A percentile compares a stretch with the other conserved stretches of the same genome.
Conservation (phyloP, 2,113 vertebrate species). For the Brachyhypopomus occidentalis region DNA sequence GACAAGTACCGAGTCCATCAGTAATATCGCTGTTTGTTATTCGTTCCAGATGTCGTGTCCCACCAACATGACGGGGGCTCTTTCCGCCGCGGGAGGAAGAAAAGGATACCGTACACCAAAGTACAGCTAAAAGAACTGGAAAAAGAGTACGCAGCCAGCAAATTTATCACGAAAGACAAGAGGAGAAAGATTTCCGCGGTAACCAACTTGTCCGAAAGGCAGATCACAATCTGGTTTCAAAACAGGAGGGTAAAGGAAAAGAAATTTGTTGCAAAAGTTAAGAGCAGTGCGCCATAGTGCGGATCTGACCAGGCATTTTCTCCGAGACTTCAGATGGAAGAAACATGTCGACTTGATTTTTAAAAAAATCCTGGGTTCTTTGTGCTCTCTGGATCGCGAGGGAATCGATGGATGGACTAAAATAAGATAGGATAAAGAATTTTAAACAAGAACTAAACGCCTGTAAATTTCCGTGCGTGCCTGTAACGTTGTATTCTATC, state of each 20-base stretch:
- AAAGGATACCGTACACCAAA: conserved; percentile 92
- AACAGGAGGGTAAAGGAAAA: conserved; percentile 94
- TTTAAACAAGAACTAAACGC: conserved; percentile 47
- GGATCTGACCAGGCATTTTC: not conserved
- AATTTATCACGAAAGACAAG: conserved; percentile 97
- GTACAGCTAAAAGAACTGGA: conserved; percentile 91
- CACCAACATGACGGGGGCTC: conserved; percentile 86
- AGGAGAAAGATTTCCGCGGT: conserved; percentile 87
- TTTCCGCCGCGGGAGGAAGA: conserved; percentile 91
- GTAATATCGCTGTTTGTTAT: conserved; percentile 48
- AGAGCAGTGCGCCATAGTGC: conserved; percentile 75
- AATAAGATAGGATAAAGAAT: conserved; percentile 42
- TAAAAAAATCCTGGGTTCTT: conserved; percentile 39
- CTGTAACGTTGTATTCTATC: conserved; percentile 59
- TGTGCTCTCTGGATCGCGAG: conserved; percentile 42
- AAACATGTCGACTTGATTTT: conserved; percentile 35
- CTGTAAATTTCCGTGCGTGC: conserved; percentile 68
- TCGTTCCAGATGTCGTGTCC: conserved; percentile 80
- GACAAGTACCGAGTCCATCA: conserved; percentile 27
- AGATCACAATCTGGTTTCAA: conserved; percentile 98
- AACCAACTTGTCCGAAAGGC: conserved; percentile 90
- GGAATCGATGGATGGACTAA: conserved; percentile 32
- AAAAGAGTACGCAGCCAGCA: conserved; percentile 89
- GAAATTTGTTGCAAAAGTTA: conserved; percentile 91
- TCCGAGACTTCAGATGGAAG: conserved; percentile 45